Conservation (phyloP, 2,888 invertebrate genomes). For the Pyrocoelia pectoralis region DNA sequence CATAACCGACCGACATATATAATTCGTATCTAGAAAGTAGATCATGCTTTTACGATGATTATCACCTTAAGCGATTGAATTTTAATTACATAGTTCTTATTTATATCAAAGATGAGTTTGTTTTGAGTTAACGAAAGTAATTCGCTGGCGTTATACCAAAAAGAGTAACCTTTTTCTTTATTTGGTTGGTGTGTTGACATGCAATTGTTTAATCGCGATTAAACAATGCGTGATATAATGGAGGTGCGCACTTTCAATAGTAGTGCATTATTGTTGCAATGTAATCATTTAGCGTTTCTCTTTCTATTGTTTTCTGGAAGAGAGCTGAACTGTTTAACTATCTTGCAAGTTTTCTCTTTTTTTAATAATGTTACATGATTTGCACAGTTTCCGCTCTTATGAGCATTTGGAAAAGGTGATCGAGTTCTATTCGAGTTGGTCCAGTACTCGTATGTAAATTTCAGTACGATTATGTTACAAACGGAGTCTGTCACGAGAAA, state of each 20-base stretch:
- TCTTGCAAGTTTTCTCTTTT: conserved; percentile 20
- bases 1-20: conserved; percentile 35
- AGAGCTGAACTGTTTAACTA: conserved; percentile 44
- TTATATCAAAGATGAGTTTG: no score
- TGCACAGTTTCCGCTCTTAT: no score
- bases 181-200: no score
- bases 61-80: conserved; percentile 10
- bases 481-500: conserved; percentile 25
- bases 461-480: conserved; percentile 13
- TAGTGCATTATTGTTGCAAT: not conserved
- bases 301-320: conserved; percentile 47
- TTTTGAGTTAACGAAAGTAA: not conserved
- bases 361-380: conserved; percentile 1
- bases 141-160: not conserved
- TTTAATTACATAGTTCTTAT: no score
- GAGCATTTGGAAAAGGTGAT: no score
- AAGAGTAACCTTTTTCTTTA: no score
- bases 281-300: conserved; percentile 37
- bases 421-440: no score
- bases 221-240: not conserved
- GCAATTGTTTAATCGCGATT: not conserved
- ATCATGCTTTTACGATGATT: conserved; percentile 17
- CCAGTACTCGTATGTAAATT: conserved; percentile 10
- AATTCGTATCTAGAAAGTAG: conserved; percentile 35
- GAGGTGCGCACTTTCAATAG: conserved; percentile 6